phyloP scores from a whole-genome alignment of 2,888 invertebrate species.

The Galerucella calmariensis region DNA sequence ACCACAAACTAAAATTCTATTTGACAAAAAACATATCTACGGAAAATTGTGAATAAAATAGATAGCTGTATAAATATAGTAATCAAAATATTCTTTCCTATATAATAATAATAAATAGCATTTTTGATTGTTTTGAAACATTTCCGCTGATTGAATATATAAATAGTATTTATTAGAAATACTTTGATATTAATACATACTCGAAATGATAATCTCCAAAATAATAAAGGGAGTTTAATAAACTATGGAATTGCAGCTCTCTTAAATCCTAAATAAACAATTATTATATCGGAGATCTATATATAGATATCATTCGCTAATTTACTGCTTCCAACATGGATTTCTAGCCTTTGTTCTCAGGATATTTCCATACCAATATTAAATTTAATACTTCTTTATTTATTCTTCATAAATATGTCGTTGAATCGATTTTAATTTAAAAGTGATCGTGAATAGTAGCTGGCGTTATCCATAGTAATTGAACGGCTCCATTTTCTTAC shows the following conservation, averaged over 20 bases:
- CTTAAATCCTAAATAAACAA: background rate
- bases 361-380: background rate
- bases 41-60: too few species aligned
- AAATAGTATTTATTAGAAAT: background rate
- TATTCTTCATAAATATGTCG: background rate
- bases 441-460: too few species aligned
- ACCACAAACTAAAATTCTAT: too few species aligned
- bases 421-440: too few species aligned
- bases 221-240: background rate
- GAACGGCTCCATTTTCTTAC: too few species aligned
- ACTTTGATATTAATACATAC: constrained; percentile 2
- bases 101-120: background rate
- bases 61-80: too few species aligned
- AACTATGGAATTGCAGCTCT: background rate
- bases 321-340: background rate
- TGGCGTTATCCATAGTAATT: too few species aligned
- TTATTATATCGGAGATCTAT: background rate
- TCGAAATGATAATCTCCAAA: background rate
- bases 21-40: too few species aligned
- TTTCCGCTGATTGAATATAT: background rate
- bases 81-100: too few species aligned
- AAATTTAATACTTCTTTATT: background rate
- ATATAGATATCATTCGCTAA: background rate
- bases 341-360: background rate
- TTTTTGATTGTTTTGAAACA: background rate